A percentile compares a stretch with the other conserved stretches of the same genome.
Evolutionary conservation across 2,888 invertebrate genomes (phyloP).

Genomic region (Dynastes maya): DNA sequence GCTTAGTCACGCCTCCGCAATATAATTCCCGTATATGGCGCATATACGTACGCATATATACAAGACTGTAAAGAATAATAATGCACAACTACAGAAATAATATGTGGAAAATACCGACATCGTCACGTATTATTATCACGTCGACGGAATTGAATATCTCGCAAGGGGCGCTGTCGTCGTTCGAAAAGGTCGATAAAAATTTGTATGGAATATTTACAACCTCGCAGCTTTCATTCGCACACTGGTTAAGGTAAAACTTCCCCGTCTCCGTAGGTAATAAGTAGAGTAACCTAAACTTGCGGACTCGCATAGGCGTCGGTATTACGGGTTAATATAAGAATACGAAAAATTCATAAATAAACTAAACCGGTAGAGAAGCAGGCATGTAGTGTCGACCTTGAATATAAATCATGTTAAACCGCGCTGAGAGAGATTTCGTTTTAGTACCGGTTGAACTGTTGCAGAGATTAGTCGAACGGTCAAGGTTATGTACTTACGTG

Average conservation of each 20-base stretch:
- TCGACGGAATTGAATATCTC: constrained; percentile 32
- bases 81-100: constrained; percentile 38
- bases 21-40: background rate
- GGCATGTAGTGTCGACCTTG: too few relatives aligned
- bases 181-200: constrained; percentile 42
- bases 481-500: too few relatives aligned
- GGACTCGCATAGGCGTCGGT: too few relatives aligned
- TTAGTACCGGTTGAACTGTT: too few relatives aligned
- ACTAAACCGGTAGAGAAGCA: too few relatives aligned
- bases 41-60: background rate
- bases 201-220: constrained; percentile 42
- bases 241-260: constrained; percentile 10
- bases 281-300: too few relatives aligned
- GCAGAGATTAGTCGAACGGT: too few relatives aligned
- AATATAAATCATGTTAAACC: too few relatives aligned
- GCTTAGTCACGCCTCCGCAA: constrained; percentile 11
- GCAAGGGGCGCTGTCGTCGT: constrained; percentile 26
- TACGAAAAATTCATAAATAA: too few relatives aligned
- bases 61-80: constrained; percentile 24
- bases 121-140: constrained; percentile 44
- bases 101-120: constrained; percentile 26
- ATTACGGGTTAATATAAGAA: too few relatives aligned
- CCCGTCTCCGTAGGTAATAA: constrained; percentile 9
- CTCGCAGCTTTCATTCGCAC: constrained; percentile 21
- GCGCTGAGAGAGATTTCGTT: too few relatives aligned